A percentile compares a stretch with the other conserved stretches of the same genome.
These are phyloP conservation scores for Zosterops pallidus DNA, from an alignment of 2,113 vertebrate species.

Conservation along the genomic window DNA sequence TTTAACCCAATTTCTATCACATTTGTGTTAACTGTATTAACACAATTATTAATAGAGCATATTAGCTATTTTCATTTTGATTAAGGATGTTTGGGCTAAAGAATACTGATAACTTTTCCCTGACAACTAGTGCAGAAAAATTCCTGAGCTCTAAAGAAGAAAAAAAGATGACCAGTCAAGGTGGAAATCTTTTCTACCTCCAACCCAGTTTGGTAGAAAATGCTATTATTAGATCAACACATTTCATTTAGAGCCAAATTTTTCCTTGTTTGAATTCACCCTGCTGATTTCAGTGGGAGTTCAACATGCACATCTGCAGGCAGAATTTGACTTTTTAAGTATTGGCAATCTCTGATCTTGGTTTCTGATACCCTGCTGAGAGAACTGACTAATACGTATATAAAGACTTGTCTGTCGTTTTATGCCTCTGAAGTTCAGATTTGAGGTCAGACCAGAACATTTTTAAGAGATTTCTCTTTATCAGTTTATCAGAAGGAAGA, in stretches of 20 bases:
- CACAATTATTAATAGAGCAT: background rate
- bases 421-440: conserved; percentile 34
- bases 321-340: conserved; percentile 50
- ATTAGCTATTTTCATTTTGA: background rate
- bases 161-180: background rate
- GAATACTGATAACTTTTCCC: background rate
- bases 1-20: background rate
- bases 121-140: background rate
- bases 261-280: background rate
- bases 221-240: conserved; percentile 33
- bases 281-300: conserved; percentile 37
- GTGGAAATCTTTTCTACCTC: background rate
- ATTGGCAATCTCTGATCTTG: conserved; percentile 47
- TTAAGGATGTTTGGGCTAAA: background rate
- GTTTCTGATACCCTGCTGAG: conserved; percentile 37
- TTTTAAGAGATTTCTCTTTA: conserved; percentile 6
- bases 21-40: background rate
- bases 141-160: background rate
- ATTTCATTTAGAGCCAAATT: conserved; percentile 14
- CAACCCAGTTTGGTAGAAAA: background rate
- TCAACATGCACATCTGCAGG: background rate
- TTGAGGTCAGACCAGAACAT: conserved; percentile 7
- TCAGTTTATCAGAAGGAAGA: conserved; percentile 16
- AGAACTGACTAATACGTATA: background rate
- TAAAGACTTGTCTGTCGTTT: conserved; percentile 23